Evolutionary conservation across 2,797 vertebrate genomes (phyloP), one percentile per base, ranked within the genome.

Genomic region (Artibeus jamaicensis): DNA sequence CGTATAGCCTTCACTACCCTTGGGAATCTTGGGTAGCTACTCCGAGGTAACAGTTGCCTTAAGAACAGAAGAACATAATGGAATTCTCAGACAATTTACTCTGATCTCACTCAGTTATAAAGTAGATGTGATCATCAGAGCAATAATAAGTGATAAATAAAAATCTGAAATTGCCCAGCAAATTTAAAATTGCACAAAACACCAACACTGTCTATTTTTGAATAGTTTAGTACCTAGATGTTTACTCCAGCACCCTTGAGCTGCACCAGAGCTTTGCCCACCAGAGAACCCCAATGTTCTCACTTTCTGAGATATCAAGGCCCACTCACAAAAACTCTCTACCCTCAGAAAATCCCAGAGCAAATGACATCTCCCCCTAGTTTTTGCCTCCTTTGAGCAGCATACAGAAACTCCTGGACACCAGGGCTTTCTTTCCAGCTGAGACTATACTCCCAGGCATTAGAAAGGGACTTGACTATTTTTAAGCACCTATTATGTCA

Each of bases 161-260:
- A 19, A 73, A 78, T 79, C 81, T 95, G 83, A 87, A 94, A 62
- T 89, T n/a, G 62, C 3, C 53, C 59, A 91, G 37, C 29, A 78
- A 62, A 96, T 83, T 71, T 53, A 67, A 94, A 97, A 55, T n/a
- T 73, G 15, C 44, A 87, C 9, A 68, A 73, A 94, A 74, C 22
- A 79, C 24, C 70, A 83, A 91, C 78, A 89, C 50, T 88, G 12
- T 53, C 37, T 65, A 59, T 91, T 55, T 86, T 67, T 48, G 70
- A 82, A 39, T 8, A 83, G 59, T 37, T 10, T 68, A 42, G 37
- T 48, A 26, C 12, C 70, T 59, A 55, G 26, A 44, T 57, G 34
- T 11, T 39, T 76, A 76, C 53, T 87, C 70, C n/a, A 44, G 65
- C 34, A 44, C 50, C n/a, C 1, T 22, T 10, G 42, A 79, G 53